Evolutionary conservation across 2,113 vertebrate species (phyloP), one percentile per base, ranked within the genome.

Genomic region (Todiramphus chloris): DNA sequence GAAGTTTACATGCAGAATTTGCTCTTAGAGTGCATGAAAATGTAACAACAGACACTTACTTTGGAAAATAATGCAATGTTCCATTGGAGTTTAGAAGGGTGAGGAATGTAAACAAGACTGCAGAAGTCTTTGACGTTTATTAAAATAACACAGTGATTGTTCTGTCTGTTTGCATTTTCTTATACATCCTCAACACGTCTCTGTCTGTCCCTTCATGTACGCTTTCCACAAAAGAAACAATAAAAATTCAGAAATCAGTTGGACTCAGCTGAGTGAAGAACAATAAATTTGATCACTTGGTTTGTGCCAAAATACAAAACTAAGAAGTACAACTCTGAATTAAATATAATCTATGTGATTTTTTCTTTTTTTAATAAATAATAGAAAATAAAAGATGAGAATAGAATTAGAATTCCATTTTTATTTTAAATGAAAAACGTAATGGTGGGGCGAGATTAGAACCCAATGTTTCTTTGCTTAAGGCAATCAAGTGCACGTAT

Each of bases 401-500:
- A 74, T 59, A 95, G 50, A 91, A 89, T 82, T 89, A 85, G 55
- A 84, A 76, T 55, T 73, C 18, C 15, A 3, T 39, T 90, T 95
- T 83, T 28, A 50, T 89, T 95, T 94, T 55, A 66, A 94, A 60
- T 56, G 51, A 87, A 78, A 89, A 94, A 66, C 56, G 8, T 46
- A 78, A 59, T 7, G 8, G 59, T 44, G 86, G 77, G 79, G 88
- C 87, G 76, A 78, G 88, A 90, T 90, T 83, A 87, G 93, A 96
- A 91, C 90, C 95, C 88, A 88, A 95, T 90, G 72, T 62, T 94
- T 96, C 73, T 88, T 93, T 94, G 86, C 84, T 94, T 97, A 97
- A 97, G 94, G 96, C 92, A 97, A 81, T 96, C 93, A 95, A 96
- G 97, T 96, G 96, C 89, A 95, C 67, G 83, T 94, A 68, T 77